Evolutionary conservation across 2,113 vertebrate genomes (phyloP).

Genomic region (Platycercus adscitus): DNA sequence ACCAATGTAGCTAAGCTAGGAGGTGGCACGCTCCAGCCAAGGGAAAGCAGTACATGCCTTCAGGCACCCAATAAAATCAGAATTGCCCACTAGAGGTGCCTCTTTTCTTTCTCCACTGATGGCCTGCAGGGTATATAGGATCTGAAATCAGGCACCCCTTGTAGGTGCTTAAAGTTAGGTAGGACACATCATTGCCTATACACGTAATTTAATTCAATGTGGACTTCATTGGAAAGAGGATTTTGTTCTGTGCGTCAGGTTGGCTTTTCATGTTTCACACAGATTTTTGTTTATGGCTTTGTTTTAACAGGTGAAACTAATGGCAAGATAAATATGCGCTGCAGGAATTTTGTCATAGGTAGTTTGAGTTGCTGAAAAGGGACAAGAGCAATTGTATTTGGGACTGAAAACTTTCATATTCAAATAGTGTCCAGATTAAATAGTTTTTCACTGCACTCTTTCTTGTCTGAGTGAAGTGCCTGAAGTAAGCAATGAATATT

Average conservation of each 20-base stretch:
- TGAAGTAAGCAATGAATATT: slow-evolving; percentile 66
- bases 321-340: not conserved
- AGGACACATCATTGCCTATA: not conserved
- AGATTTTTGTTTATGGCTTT: not conserved
- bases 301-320: not conserved
- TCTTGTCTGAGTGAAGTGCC: slow-evolving; percentile 51
- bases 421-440: slow-evolving; percentile 34
- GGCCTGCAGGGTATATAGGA: not conserved
- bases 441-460: slow-evolving; percentile 18
- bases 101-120: not conserved
- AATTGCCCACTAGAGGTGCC: not conserved
- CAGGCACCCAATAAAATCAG: not conserved
- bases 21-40: not conserved
- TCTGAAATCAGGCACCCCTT: not conserved
- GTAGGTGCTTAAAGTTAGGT: not conserved
- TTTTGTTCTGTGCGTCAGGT: not conserved
- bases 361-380: not conserved
- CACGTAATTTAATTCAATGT: not conserved
- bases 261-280: not conserved
- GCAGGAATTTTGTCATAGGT: not conserved
- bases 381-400: not conserved
- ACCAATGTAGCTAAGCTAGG: too few species aligned
- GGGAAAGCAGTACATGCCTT: not conserved
- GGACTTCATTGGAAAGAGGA: not conserved
- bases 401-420: slow-evolving; percentile 49